Base-by-base conservation (phyloP, 2,888 invertebrate genomes). In the Microplitis manilae region DNA sequence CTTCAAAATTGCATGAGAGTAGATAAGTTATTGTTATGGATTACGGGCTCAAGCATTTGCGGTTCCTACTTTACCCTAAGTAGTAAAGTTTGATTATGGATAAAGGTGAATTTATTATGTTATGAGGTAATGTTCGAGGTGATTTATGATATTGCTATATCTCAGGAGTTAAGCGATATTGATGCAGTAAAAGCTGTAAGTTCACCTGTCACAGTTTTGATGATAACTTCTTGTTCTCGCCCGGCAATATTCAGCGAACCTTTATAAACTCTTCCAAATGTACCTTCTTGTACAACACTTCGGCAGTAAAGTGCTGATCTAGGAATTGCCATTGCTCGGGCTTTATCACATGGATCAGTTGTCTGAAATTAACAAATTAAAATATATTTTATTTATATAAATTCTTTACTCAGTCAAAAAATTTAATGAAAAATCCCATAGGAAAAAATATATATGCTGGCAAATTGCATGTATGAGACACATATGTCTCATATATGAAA, bases 171-270 rank as follows among this genome's bases (percentile, higher is more conserved):
- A 41, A 41, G 50, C 30, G 13, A 5, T 50, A 13, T 50, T 50
- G 8, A 13, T 50, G 50, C 9, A 20, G 13, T 6, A 17, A 40
- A 40, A 17, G 50, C 50, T 50, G 4, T 40, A 40, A 40, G 67
- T 93, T 93, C 89, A 97, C 96, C 95, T 92, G 94, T 92, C 70
- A 97, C 96, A 81, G 97, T 97, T 91, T 97, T 97, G 77, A 97
- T 94, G 82, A 95, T 91, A 74, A 97, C 96, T 86, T 95, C 95
- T 87, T 94, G 94, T 82, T 95, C 93, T 7, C 91, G 91, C 20
- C 93, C 92, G 2, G 92, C 92, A 77, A 91, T 89, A 84, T 93
- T 93, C 85, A 93, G 92, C 13, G 94, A 93, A 62, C 96, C 97
- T 84, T 94, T 93, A 90, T 96, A 96, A 62, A 97, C 93, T 79